Base-by-base conservation (phyloP, 2,888 invertebrate genomes). In the Molanna angustata region DNA sequence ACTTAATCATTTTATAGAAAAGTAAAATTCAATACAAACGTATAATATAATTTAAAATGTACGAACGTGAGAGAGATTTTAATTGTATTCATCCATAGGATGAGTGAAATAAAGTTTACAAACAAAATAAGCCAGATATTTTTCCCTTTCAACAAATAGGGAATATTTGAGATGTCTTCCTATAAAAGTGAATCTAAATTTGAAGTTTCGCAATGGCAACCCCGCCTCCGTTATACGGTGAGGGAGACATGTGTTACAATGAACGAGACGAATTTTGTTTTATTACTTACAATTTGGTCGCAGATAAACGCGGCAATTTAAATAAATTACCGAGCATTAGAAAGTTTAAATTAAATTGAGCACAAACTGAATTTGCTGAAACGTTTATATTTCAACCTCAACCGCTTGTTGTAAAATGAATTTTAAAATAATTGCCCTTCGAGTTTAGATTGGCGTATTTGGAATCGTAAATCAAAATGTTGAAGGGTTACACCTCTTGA, bases 281-380 rank as follows among this genome's bases (percentile, higher is more conserved):
- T 46, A 46, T 46, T 46, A 35, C 46, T 16, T 20, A 21, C 33
- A 46, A 46, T 46, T 46, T 46, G 46, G 16, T 33, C 46, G 21
- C 46, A 46, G 46, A 46, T 42, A 49, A 42, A 49, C 31, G 42
- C 17, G 41, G 33, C 33, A 49, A 49, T 49, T 49, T 41, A 42
- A 43, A 42, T 49, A 49, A 49, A 49, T 49, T 49, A 42, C 41
- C 3, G 17, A 33, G 19, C 43, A 43, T 49, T 49, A 49, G 31
- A 42, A 43, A 49, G 42, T 42, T 49, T 42, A 21, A 49, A 49
- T 33, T 33, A 41, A 49, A 49, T 49, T 41, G 41, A 35, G 19
- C 49, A 35, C 49, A 13, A 41, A 20, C 35, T 42, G 43, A 49
- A 49, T 49, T 49, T 20, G 33, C 35, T 42, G 43, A 49, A 22